Evolutionary conservation across 2,888 invertebrate species (phyloP).

Genomic region (Onthophagus sagittarius): DNA sequence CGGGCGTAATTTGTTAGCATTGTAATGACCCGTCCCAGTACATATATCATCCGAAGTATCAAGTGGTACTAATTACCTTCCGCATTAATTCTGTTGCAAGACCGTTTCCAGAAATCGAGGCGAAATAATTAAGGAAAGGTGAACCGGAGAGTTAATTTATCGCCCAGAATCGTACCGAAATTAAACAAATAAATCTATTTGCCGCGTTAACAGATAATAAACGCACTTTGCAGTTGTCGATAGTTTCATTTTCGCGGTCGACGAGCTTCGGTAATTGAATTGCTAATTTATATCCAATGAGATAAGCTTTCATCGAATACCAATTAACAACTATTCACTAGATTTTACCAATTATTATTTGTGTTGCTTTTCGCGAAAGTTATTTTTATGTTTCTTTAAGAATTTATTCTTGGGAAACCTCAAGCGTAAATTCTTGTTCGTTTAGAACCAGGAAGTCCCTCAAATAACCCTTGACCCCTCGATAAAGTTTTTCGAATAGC

Average conservation of each 20-base stretch:
- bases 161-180: background rate
- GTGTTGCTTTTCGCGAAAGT: background rate
- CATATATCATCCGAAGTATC: conserved; percentile 4
- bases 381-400: background rate
- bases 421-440: background rate
- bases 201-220: background rate
- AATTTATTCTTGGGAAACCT: background rate
- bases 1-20: conserved; percentile 10
- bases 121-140: conserved; percentile 11
- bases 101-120: conserved; percentile 1
- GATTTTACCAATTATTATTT: background rate
- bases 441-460: background rate
- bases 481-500: background rate
- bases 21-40: conserved; percentile 8
- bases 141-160: background rate
- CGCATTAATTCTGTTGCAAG: conserved; percentile 12
- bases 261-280: background rate
- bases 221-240: background rate
- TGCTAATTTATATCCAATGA: background rate
- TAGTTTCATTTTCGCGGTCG: background rate
- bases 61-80: conserved; percentile 4
- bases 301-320: background rate
- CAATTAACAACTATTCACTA: background rate
- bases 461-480: background rate
- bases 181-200: background rate